These are phyloP conservation scores for Periophthalmus modestus DNA, from an alignment of 2,113 vertebrate genomes.

Conservation along the genomic window DNA sequence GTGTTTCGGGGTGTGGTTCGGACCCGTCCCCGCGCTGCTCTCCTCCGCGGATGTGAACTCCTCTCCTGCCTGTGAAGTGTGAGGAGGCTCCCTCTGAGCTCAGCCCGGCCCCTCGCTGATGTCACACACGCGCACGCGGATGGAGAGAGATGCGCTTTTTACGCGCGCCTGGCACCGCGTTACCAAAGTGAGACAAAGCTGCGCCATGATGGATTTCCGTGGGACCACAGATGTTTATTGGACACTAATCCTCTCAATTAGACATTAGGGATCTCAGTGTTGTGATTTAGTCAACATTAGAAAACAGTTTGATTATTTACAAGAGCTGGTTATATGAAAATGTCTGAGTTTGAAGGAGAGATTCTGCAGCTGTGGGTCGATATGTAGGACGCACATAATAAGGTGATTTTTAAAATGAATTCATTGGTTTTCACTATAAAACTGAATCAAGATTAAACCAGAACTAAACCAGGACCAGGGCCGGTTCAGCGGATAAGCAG, in stretches of 20 bases:
- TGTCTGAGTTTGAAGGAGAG: too few relatives aligned
- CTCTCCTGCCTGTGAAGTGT: slow-evolving; percentile 49
- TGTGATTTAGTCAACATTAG: too few relatives aligned
- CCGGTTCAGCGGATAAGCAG: too few relatives aligned
- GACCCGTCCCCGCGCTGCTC: slow-evolving; percentile 14
- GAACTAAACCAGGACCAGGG: too few relatives aligned
- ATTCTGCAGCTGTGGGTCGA: too few relatives aligned
- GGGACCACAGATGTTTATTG: not conserved
- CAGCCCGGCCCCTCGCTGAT: slow-evolving; percentile 70
- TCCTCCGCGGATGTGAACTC: slow-evolving; percentile 13
- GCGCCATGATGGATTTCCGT: too few relatives aligned
- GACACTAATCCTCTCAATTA: too few relatives aligned
- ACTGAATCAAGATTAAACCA: too few relatives aligned
- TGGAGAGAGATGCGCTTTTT: not conserved
- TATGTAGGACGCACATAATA: too few relatives aligned
- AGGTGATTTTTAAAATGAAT: too few relatives aligned
- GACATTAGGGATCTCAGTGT: not conserved
- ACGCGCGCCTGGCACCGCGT: not conserved
- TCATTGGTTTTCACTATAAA: too few relatives aligned
- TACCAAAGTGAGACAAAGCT: not conserved
- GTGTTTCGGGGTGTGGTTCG: slow-evolving; percentile 54
- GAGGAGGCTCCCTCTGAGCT: slow-evolving; percentile 58
- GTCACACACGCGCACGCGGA: slow-evolving; percentile 54
- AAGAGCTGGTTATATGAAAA: not conserved
- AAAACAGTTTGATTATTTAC: not conserved